Conservation (phyloP, 2,113 vertebrate species). For the Neoarius graeffei region DNA sequence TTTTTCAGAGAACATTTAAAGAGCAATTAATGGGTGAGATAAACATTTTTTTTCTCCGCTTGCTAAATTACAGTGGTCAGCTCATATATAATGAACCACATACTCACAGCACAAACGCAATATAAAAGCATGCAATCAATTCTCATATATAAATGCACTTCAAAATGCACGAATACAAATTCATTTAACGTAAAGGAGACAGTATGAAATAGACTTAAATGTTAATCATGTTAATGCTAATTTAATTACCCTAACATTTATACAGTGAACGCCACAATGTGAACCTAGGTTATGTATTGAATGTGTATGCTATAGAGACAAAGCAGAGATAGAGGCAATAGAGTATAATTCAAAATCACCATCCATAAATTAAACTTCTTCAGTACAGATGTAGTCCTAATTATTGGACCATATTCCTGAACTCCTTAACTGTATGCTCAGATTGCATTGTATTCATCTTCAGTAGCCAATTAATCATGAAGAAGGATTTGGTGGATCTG, state of each 20-base stretch:
- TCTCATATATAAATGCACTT: not conserved
- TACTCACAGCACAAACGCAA: not conserved
- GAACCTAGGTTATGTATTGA: not conserved
- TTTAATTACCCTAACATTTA: not conserved
- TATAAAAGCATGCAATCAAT: conserved; percentile 16
- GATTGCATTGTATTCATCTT: not conserved
- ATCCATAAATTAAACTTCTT: not conserved
- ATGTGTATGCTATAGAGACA: not conserved
- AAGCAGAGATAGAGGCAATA: not conserved
- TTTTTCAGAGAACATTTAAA: conserved; percentile 31
- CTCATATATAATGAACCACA: conserved; percentile 14
- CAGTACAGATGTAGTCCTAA: not conserved
- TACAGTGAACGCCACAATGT: not conserved
- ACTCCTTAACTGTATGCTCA: not conserved
- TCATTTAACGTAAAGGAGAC: not conserved
- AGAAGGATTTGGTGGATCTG: not conserved
- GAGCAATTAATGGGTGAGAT: conserved; percentile 13
- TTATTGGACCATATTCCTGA: not conserved
- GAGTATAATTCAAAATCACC: not conserved
- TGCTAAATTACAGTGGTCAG: conserved; percentile 15
- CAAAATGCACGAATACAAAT: not conserved
- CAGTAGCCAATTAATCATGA: not conserved
- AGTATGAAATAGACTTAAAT: not conserved
- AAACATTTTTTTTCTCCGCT: not conserved
- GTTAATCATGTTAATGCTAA: conserved; percentile 3